A percentile compares a stretch with the other conserved stretches of the same genome.
Conservation (phyloP, 2,113 vertebrate species). For the Diadophis punctatus region DNA sequence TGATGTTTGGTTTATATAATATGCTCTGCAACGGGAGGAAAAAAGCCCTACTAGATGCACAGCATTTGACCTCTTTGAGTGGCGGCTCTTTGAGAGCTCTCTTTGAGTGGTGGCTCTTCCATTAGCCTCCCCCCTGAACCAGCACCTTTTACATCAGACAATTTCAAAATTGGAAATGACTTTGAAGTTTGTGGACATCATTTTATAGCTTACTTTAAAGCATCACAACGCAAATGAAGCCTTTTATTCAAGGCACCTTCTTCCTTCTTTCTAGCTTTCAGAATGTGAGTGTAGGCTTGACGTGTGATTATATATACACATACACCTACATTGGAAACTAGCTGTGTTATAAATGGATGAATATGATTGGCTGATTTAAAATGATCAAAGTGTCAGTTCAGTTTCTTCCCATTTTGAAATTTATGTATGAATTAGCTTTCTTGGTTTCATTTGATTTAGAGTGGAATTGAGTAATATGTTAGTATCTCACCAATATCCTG, state of each 20-base stretch:
- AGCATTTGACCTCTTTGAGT: conserved; percentile 61
- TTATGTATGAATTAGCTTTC: neutral
- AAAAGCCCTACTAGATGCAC: conserved; percentile 48
- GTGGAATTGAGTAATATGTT: neutral
- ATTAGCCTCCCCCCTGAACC: conserved; percentile 37
- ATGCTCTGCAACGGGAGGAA: conserved; percentile 59
- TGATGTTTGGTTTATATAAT: conserved; percentile 63
- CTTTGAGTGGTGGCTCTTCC: conserved; percentile 57
- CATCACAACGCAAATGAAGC: conserved; percentile 57
- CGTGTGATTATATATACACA: neutral
- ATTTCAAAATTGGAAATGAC: conserved; percentile 61
- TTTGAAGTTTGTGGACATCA: conserved; percentile 64
- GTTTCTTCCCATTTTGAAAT: neutral
- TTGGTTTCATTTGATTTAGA: neutral
- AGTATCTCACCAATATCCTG: neutral
- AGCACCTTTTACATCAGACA: conserved; percentile 67
- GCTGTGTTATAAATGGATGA: neutral
- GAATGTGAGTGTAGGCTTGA: conserved; percentile 34
- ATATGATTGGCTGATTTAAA: conserved; percentile 7
- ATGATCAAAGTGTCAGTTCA: neutral
- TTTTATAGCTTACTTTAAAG: conserved; percentile 62
- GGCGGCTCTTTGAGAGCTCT: conserved; percentile 50
- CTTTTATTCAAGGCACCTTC: conserved; percentile 50
- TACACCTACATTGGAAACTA: neutral
- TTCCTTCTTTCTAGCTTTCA: neutral